Evolutionary conservation across 2,113 vertebrate species (phyloP).

Genomic region (Misgurnus mizolepis): DNA sequence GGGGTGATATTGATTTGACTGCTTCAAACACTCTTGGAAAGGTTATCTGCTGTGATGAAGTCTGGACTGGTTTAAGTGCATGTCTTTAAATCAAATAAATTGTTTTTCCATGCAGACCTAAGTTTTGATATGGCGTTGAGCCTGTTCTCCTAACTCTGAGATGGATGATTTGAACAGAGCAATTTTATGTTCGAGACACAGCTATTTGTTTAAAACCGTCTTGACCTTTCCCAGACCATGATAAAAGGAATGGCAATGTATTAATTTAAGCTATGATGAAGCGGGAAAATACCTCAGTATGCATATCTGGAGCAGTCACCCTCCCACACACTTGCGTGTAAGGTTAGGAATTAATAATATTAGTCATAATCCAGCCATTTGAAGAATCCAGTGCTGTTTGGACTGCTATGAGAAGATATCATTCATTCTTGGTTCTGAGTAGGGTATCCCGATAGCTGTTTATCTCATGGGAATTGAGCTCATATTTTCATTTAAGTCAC

Average conservation of each 20-base stretch:
- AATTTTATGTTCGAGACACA: neutral
- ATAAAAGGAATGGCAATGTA: neutral
- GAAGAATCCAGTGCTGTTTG: conserved; percentile 63
- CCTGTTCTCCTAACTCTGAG: neutral
- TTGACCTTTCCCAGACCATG: neutral
- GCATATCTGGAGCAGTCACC: neutral
- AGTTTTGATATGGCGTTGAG: neutral
- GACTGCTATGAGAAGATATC: conserved; percentile 36
- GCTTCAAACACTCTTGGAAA: neutral
- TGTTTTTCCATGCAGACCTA: neutral
- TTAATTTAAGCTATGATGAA: neutral
- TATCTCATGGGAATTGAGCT: conserved; percentile 43
- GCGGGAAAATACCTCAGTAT: neutral
- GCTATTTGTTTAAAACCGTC: neutral
- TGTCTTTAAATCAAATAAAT: conserved; percentile 38
- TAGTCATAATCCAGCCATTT: conserved; percentile 54
- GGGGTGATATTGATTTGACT: conserved; percentile 19
- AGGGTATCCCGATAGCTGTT: conserved; percentile 19
- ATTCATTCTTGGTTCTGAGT: conserved; percentile 47
- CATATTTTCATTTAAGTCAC: conserved; percentile 28
- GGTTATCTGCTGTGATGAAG: neutral
- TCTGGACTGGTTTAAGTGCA: conserved; percentile 5
- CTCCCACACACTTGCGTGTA: neutral
- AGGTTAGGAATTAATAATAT: conserved; percentile 52
- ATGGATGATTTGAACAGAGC: neutral